Base-by-base conservation (phyloP, 2,113 vertebrate species). In the Sisor rabdophorus region DNA sequence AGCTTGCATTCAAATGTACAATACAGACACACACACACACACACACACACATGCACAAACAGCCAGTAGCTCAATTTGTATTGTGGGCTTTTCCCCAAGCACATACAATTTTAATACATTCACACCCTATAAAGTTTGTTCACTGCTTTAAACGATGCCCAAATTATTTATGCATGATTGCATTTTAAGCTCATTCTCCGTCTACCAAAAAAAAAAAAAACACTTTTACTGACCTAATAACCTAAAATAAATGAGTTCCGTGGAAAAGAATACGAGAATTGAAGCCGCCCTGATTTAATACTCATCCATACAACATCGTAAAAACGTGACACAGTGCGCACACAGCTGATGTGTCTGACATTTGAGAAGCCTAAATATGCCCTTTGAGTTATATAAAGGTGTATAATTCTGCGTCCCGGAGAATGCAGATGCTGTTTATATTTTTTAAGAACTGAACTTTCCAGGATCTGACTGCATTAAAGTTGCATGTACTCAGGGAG, bases 101-200 rank as follows among this genome's bases (percentile, higher is more conserved):
- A 65, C 65, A 84, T 82, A 64, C 72, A 82, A 76, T 53, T 79
- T 82, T 82, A 84, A 82, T 82, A 55, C 30, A 40, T 24, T 73
- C 61, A 60, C 44, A 61, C 17, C 44, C 56, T 56, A 44, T 65
- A 76, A 63, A 78, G 24, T 76, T 76, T 79, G 22, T 56, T 53
- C 32, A 52, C 69, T 73, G 22, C 52, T 53, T 75, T 82, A 67
- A 79, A 82, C 68, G 80, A 80, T 30, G 47, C 7, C 53, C 58
- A 28, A 54, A 47, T 63, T 63, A 55, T 71, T 78, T 54, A 63
- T 56, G 69, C 52, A 13, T 56, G 24, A 32, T 76, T 56, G 26
- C 32, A 67, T 2, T 44, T 47, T 30, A 19, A n/a, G 28, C 75
- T 30, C 15, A 36, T 10, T 55, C 70, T 59, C 56, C 10, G 0